Evolutionary conservation across 2,113 vertebrate species (phyloP).

Genomic region (Anguilla japonica): DNA sequence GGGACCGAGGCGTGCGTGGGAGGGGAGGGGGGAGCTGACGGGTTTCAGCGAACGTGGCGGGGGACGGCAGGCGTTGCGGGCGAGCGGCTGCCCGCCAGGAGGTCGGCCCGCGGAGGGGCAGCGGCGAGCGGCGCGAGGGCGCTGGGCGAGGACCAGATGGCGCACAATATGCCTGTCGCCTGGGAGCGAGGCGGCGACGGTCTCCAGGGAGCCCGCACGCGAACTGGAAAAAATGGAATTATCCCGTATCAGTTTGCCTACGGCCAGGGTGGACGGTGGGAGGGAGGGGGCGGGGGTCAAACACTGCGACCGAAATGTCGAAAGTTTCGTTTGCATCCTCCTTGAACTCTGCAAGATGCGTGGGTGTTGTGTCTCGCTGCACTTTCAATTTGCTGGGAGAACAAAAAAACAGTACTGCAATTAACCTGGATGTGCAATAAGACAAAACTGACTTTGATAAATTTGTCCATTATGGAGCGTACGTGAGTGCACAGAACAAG

Average conservation of each 20-base stretch:
- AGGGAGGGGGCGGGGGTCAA: too few species aligned
- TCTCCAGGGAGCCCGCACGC: constrained; percentile 40
- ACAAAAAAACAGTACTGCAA: background rate
- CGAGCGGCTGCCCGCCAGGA: background rate
- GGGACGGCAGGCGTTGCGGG: background rate
- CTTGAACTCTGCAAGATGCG: background rate
- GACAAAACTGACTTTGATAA: constrained; percentile 49
- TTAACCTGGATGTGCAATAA: constrained; percentile 48
- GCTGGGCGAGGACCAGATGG: constrained; percentile 57
- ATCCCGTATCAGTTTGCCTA: background rate
- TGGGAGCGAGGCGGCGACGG: constrained; percentile 49
- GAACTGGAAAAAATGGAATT: constrained; percentile 41
- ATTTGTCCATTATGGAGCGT: constrained; percentile 40
- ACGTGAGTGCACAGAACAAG: constrained; percentile 39
- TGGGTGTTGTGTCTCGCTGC: background rate
- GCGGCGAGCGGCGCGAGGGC: constrained; percentile 28
- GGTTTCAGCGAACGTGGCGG: background rate
- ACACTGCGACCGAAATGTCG: background rate
- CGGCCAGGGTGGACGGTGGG: background rate
- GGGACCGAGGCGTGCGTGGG: background rate
- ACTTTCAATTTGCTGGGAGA: background rate
- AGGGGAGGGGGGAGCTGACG: background rate
- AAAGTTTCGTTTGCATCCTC: background rate
- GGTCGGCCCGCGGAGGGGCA: constrained; percentile 26
- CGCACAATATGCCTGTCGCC: constrained; percentile 50